These are phyloP conservation scores for Drosophila bipectinata DNA, from an alignment of 1,140 invertebrate species.

Conservation along the genomic window DNA sequence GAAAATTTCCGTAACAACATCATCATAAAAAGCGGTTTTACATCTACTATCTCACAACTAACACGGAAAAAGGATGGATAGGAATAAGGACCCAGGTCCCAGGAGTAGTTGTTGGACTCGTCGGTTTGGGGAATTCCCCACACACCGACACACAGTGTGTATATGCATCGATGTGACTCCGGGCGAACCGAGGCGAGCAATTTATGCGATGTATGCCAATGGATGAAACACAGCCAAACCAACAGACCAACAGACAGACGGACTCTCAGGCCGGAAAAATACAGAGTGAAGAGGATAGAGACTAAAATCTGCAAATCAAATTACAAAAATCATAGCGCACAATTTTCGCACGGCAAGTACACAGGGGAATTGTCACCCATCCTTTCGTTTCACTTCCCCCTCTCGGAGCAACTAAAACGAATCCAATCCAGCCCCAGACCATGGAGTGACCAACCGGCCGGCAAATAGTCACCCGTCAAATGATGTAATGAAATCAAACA, in stretches of 20 bases:
- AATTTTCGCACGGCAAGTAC: slow-evolving; percentile 77
- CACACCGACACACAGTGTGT: neutral
- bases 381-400: neutral
- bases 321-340: slow-evolving; percentile 80
- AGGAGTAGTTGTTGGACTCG: slow-evolving; percentile 22
- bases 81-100: slow-evolving; percentile 43
- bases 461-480: slow-evolving; percentile 79
- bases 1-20: slow-evolving; percentile 37
- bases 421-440: neutral
- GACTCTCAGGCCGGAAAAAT: slow-evolving; percentile 1
- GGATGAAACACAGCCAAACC: neutral
- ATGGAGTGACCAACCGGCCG: slow-evolving; percentile 51
- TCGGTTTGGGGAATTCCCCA: slow-evolving; percentile 63
- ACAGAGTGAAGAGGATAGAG: slow-evolving; percentile 3
- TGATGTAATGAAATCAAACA: slow-evolving; percentile 80
- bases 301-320: slow-evolving; percentile 78
- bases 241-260: neutral
- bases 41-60: slow-evolving; percentile 58
- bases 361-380: slow-evolving; percentile 49
- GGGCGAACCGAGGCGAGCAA: slow-evolving; percentile 37
- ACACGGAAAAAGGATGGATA: slow-evolving; percentile 33
- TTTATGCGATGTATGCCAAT: slow-evolving; percentile 70
- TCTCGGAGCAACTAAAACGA: neutral
- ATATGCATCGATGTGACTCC: slow-evolving; percentile 3
- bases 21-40: slow-evolving; percentile 68